Evolutionary conservation across 2,888 invertebrate species (phyloP), one percentile per base, ranked within the genome.

Genomic region (Zeuzera pyrina): DNA sequence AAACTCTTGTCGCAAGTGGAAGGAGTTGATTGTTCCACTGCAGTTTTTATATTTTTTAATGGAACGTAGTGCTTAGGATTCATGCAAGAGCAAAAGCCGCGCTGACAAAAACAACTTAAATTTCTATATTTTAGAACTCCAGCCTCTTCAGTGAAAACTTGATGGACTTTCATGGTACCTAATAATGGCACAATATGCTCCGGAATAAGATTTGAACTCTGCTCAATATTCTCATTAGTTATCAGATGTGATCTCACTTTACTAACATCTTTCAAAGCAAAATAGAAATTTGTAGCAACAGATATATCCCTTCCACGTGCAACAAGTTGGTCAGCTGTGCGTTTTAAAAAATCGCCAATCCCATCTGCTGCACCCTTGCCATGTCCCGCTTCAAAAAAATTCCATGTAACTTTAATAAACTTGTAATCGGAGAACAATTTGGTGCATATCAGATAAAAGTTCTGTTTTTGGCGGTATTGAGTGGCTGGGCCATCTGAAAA

Each of bases 331-430:
- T 33, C 27, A 3, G 30, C 26, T 16, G 12, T 14, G 7, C 12
- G 26, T 16, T 32, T 32, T 11, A 32, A 27, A 15, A 32, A 32
- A 15, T 14, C 27, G 12, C 32, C 32, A n/a, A 32, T 26, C 11
- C 26, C 26, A 12, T 32, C 32, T 15, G 32, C 26, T 26, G 33
- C 33, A 14, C 36, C 39, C 24, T 39, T 36, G 12, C 36, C 36
- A 33, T 39, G 36, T 7, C 33, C 33, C n/a, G 30, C 30, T 15
- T 31, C 23, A 30, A 36, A 39, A 34, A 38, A 39, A 15, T 39
- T 39, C 33, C 39, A 39, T 32, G 38, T 40, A 23, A 31, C 23
- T 31, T 14, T 31, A n/a, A n/a, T 13, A 10, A 31, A 39, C 29
- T 29, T 21, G 29, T 33, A 29, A 8, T 25, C 29, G 15, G 14